Percentiles rank a stretch among this genome's conserved stretches.
These are phyloP conservation scores for Mactra quadrangularis DNA, from an alignment of 1,140 invertebrate species.

Conservation along the genomic window DNA sequence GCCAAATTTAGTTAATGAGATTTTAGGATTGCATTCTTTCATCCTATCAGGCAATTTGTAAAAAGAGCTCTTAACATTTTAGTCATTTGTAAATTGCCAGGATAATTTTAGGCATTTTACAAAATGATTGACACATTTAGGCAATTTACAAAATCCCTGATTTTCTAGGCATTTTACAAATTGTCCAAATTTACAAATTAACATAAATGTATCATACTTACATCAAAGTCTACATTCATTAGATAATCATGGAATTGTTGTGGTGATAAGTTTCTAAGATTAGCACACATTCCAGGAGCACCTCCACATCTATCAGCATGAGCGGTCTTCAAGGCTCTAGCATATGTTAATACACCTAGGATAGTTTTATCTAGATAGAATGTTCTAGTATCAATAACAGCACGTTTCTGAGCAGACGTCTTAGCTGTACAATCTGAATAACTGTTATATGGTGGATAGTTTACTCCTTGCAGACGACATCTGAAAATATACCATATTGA, in stretches of 20 bases:
- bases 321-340: conserved; percentile 67
- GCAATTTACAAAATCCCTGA: no score
- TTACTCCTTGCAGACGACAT: conserved; percentile 53
- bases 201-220: no score
- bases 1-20: no score
- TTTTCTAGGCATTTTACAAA: no score
- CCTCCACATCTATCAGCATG: conserved; percentile 62
- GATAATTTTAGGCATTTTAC: no score
- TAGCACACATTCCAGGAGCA: conserved; percentile 48
- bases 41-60: no score
- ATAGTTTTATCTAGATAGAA: conserved; percentile 70
- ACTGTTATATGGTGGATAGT: conserved; percentile 59
- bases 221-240: conserved; percentile 63
- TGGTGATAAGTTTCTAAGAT: conserved; percentile 57
- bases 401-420: conserved; percentile 28
- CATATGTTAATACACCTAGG: conserved; percentile 75
- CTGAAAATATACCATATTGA: no score
- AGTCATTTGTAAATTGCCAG: no score
- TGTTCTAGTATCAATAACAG: conserved; percentile 58
- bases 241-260: conserved; percentile 62
- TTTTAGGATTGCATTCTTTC: no score
- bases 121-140: no score
- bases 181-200: no score
- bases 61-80: no score
- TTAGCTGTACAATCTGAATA: conserved; percentile 56